Conservation (phyloP, 2,797 vertebrate species). For the Acomys russatus region DNA sequence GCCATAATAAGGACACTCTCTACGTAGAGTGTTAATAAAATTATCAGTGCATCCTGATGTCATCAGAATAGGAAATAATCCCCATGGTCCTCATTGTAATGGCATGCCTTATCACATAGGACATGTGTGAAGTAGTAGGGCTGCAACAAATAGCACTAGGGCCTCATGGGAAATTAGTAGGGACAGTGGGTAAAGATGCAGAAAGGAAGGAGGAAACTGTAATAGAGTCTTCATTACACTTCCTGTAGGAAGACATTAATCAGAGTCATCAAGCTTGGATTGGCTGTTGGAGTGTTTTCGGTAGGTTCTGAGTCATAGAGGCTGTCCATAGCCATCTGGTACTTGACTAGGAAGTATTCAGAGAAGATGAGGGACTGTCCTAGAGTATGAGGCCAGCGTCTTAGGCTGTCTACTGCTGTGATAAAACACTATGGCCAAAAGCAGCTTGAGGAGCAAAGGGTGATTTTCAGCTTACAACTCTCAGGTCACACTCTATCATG, state of each 20-base stretch:
- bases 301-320: background rate
- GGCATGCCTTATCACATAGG: background rate
- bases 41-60: background rate
- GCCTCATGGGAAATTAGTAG: background rate
- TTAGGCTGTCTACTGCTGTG: background rate
- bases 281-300: background rate
- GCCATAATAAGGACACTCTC: background rate
- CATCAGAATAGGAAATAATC: background rate
- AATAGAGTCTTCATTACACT: background rate
- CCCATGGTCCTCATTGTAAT: background rate
- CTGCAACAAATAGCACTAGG: background rate
- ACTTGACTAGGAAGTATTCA: background rate
- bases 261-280: background rate
- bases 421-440: background rate
- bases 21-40: background rate
- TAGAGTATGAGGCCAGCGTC: background rate
- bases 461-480: background rate
- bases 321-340: background rate
- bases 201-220: background rate
- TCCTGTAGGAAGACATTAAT: background rate
- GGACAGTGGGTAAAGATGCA: background rate
- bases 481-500: background rate
- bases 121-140: accelerated
- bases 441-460: background rate
- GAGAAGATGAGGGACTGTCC: background rate